phyloP scores from a whole-genome alignment of 2,113 vertebrate genomes.

The Marcusenius ussheri region DNA sequence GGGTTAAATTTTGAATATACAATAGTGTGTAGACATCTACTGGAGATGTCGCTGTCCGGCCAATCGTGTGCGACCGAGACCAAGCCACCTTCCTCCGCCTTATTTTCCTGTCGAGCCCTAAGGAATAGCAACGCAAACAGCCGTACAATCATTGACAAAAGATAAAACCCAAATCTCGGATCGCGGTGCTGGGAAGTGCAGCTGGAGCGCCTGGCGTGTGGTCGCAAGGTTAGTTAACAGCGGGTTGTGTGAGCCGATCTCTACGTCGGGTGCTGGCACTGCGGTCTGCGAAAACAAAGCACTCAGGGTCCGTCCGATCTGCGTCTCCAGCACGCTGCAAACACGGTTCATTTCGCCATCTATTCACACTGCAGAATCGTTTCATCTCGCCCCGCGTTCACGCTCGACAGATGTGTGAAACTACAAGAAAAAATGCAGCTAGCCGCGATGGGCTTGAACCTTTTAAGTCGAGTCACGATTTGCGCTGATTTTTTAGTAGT shows the following conservation, averaged over 20 bases:
- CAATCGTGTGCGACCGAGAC: conserved; percentile 26
- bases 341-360: not conserved
- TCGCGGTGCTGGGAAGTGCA: not conserved
- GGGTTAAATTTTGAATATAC: conserved; percentile 5
- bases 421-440: not conserved
- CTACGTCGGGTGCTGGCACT: not conserved
- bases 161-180: not conserved
- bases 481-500: not conserved
- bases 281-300: not conserved
- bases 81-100: not conserved
- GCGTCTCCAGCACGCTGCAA: not conserved
- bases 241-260: not conserved
- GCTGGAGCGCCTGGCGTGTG: not conserved
- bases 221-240: not conserved
- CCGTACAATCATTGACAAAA: not conserved
- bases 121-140: conserved; percentile 5
- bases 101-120: not conserved
- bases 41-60: conserved; percentile 26
- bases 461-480: not conserved
- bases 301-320: not conserved
- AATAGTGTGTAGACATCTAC: conserved; percentile 43
- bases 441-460: not conserved
- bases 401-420: not conserved
- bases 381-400: not conserved
- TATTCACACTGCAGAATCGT: not conserved